phyloP scores from a whole-genome alignment of 1,140 invertebrate genomes.

The Neelides sp. region DNA sequence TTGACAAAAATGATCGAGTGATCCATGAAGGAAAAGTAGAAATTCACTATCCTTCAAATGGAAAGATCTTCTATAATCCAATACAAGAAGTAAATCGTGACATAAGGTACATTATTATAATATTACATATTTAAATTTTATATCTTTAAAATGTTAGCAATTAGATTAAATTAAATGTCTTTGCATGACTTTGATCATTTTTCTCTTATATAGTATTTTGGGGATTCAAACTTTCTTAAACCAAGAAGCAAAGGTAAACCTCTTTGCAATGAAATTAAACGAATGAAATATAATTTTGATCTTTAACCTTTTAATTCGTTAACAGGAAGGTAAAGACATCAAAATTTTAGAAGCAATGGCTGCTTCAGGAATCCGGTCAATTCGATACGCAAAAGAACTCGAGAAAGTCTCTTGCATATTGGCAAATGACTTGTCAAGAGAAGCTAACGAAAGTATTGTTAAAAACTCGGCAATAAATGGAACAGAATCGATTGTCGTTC shows the following conservation, averaged over 20 bases:
- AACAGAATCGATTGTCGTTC: conserved; percentile 57
- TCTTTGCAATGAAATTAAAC: conserved; percentile 11
- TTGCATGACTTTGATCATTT: conserved; percentile 14
- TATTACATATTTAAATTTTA: background rate
- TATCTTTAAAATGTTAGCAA: conserved; percentile 6
- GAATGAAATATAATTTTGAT: conserved; percentile 48
- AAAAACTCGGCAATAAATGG: conserved; percentile 67
- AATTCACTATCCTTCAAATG: conserved; percentile 46
- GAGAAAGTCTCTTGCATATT: conserved; percentile 64
- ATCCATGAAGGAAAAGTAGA: conserved; percentile 62
- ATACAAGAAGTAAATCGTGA: conserved; percentile 96
- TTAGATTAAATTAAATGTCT: conserved; percentile 4
- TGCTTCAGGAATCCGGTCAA: conserved; percentile 85
- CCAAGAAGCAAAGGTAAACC: conserved; percentile 7
- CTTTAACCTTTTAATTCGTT: conserved; percentile 43
- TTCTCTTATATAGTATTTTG: conserved; percentile 37
- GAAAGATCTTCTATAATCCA: conserved; percentile 89
- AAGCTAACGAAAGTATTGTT: conserved; percentile 74
- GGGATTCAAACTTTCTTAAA: conserved; percentile 33
- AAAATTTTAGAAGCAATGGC: conserved; percentile 70
- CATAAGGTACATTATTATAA: conserved; percentile 51
- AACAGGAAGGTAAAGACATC: conserved; percentile 29
- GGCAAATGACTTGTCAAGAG: conserved; percentile 85
- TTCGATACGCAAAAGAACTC: conserved; percentile 92
- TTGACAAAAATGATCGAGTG: conserved; percentile 10